Evolutionary conservation across 2,888 invertebrate genomes (phyloP).

Genomic region (Trichopoda pennipes): DNA sequence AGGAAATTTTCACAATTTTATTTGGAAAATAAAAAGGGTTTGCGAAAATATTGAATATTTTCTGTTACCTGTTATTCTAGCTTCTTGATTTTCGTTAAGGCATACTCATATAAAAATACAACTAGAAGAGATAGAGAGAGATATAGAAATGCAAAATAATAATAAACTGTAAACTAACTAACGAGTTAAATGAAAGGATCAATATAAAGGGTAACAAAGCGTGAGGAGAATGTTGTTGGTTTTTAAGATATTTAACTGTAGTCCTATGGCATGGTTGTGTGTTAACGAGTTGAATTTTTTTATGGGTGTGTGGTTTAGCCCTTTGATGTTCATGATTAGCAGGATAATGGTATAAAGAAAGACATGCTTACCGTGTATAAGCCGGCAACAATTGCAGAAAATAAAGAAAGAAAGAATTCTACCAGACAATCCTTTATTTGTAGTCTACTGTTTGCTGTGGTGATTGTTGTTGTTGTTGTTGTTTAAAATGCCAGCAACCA

Average conservation of each 20-base stretch:
- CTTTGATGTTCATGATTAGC: slow-evolving; percentile 66
- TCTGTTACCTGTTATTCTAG: slow-evolving; percentile 47
- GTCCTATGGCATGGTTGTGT: not conserved
- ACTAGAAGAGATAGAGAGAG: not conserved
- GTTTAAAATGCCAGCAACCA: slow-evolving; percentile 22
- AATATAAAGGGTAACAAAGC: slow-evolving; percentile 33
- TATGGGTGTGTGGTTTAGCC: slow-evolving; percentile 68
- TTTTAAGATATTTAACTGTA: too few species aligned
- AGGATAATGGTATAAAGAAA: slow-evolving; percentile 55
- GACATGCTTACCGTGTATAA: not conserved
- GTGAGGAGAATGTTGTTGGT: slow-evolving; percentile 7
- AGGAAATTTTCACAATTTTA: too few species aligned
- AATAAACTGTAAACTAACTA: slow-evolving; percentile 40
- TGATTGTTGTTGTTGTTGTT: not conserved
- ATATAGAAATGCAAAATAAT: not conserved
- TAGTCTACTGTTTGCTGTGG: not conserved
- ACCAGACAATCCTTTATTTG: slow-evolving; percentile 14
- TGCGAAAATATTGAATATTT: not conserved
- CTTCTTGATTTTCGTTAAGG: slow-evolving; percentile 36
- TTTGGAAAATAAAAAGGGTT: not conserved
- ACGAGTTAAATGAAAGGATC: slow-evolving; percentile 59
- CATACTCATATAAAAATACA: not conserved
- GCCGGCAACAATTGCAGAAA: not conserved
- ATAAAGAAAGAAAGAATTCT: slow-evolving; percentile 1
- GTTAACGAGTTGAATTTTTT: slow-evolving; percentile 60